These are phyloP conservation scores for Intellagama lesueurii DNA, from an alignment of 2,797 vertebrate species.

Conservation along the genomic window DNA sequence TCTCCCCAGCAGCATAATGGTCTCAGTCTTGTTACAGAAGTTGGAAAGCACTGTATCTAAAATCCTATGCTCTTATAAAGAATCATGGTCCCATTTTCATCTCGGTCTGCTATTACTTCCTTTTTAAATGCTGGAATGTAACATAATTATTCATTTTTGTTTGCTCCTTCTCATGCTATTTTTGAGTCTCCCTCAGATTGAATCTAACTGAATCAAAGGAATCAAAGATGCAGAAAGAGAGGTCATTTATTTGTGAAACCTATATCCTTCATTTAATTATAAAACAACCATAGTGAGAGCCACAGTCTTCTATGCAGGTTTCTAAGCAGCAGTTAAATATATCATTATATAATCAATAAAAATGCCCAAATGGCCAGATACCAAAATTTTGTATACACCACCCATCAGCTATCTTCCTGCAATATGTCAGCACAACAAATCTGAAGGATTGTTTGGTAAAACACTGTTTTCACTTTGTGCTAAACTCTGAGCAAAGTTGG, in stretches of 20 bases:
- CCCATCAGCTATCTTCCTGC: background rate
- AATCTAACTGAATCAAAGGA: background rate
- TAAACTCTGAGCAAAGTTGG: background rate
- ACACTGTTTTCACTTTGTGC: background rate
- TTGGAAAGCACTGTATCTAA: background rate
- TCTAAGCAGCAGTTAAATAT: too few species aligned
- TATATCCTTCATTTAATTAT: background rate
- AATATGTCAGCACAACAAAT: background rate
- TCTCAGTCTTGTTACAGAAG: background rate
- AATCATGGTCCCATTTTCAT: too few species aligned
- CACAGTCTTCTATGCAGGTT: too few species aligned
- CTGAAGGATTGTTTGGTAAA: background rate
- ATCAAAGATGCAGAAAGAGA: background rate
- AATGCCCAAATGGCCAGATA: too few species aligned
- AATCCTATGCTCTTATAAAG: background rate
- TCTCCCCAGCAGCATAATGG: background rate
- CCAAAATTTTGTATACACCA: background rate
- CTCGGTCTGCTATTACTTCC: background rate
- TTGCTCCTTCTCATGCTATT: background rate
- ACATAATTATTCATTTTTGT: background rate
- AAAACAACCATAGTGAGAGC: background rate
- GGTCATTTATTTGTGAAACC: background rate
- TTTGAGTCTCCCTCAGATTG: background rate
- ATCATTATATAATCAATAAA: too few species aligned
- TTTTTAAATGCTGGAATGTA: background rate